Base-by-base conservation (phyloP, 2,888 invertebrate species). In the Prenolepis imparis region DNA sequence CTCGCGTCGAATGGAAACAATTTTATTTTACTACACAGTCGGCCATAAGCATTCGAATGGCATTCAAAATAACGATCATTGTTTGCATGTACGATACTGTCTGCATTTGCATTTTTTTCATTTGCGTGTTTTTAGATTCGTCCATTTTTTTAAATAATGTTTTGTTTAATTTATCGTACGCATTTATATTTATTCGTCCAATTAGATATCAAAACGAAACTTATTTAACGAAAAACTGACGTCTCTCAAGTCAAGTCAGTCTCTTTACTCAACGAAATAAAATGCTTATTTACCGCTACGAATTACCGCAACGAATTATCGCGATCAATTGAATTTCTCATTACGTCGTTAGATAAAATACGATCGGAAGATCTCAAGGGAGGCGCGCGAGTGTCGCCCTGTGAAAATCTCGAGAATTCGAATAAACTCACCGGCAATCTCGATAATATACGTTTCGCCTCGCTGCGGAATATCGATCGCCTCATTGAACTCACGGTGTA, bases 361-460 rank as follows among this genome's bases (percentile, higher is more conserved):
- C 57, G 57, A 59, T 8, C 12, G 59, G n/a, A 12, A 68, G 48
- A 12, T 61, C 73, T 32, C 73, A 12, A 5, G 78, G 24, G 36
- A 59, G 36, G n/a, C 32, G 24, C 32, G 36, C 32, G 68, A 44
- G 32, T 28, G 78, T 80, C 73, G 57, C 44, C 44, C 28, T 28
- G 12, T 70, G 59, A 67, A 70, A 80, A 68, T 73, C 41, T 55
- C 61, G 59, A 55, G 83, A 82, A 77, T 66, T 66, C 66, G 80
- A 82, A 80, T 80, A 80, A 80, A 80, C 78, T 36, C 78, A 73
- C 73, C 12, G 59, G 59, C 72, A 80, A 72, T 80, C 74, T 59
- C 74, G 73, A 80, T 72, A 61, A 80, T 80, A 52, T 52, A 80
- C 44, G 24, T 36, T 18, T 68, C 68, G 36, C 28, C n/a, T 80